A percentile compares a stretch with the other conserved stretches of the same genome.
Conservation (phyloP, 2,113 vertebrate genomes). For the Neodon shergylaensis region DNA sequence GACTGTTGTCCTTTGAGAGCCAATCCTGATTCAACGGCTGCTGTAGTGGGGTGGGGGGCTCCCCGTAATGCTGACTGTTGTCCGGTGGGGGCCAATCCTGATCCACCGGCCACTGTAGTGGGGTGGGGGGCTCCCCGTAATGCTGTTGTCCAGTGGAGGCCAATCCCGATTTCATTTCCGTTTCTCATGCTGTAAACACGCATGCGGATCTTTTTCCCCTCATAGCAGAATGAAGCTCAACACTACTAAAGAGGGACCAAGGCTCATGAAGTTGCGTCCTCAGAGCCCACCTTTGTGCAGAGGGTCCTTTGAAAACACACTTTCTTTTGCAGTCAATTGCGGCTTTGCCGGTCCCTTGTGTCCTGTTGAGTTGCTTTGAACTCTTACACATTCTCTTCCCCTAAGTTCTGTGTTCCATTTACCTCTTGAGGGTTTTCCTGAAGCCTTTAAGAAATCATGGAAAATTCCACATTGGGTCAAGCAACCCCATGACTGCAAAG, state of each 20-base stretch:
- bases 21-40: background rate
- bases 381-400: background rate
- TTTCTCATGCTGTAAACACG: background rate
- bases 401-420: background rate
- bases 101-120: background rate
- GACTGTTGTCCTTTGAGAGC: background rate
- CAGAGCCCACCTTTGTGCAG: background rate
- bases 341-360: background rate
- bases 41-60: background rate
- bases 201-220: background rate
- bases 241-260: background rate
- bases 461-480: background rate
- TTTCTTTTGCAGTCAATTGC: background rate
- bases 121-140: no score
- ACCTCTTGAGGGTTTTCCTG: conserved; percentile 1
- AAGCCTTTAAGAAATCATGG: conserved; percentile 15
- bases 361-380: background rate
- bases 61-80: background rate
- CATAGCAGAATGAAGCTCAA: background rate
- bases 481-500: background rate
- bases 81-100: background rate
- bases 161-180: background rate
- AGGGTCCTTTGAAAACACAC: background rate
- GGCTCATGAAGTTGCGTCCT: background rate
- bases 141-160: accelerated